Percentiles rank a stretch among this genome's conserved stretches.
These are phyloP conservation scores for Etheostoma cragini DNA, from an alignment of 2,113 vertebrate species.

Conservation along the genomic window DNA sequence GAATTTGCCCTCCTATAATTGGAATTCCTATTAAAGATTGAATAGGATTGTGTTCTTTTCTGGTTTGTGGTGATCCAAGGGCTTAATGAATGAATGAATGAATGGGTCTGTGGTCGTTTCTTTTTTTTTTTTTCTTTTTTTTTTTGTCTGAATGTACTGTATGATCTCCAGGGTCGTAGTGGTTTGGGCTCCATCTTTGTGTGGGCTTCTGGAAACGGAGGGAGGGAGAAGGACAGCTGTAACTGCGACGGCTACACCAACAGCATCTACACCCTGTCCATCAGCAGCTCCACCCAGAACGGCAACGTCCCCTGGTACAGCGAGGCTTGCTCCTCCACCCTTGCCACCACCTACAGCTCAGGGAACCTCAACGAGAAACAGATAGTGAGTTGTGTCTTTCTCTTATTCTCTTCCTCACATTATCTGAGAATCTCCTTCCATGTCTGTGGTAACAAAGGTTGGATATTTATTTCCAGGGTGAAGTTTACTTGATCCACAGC, in stretches of 20 bases:
- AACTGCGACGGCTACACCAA: slow-evolving; percentile 99
- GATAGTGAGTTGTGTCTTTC: slow-evolving; percentile 94
- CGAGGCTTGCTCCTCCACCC: slow-evolving; percentile 98
- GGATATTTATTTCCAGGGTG: neutral
- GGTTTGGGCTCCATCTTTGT: slow-evolving; percentile 98
- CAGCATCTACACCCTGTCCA: slow-evolving; percentile 98
- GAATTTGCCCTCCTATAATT: slow-evolving; percentile 51
- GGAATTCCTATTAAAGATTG: slow-evolving; percentile 53
- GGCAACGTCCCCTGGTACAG: slow-evolving; percentile 99
- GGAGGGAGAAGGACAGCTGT: slow-evolving; percentile 95
- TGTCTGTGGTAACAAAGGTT: neutral
- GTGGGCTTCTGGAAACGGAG: slow-evolving; percentile 99
- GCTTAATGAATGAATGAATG: slow-evolving; percentile 14
- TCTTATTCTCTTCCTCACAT: neutral
- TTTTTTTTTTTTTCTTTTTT: neutral
- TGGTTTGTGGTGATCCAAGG: slow-evolving; percentile 14
- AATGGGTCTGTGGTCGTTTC: slow-evolving; percentile 1
- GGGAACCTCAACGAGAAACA: slow-evolving; percentile 96
- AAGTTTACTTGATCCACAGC: neutral
- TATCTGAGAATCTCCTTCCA: neutral
- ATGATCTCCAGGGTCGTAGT: slow-evolving; percentile 89
- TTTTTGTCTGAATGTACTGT: slow-evolving; percentile 67
- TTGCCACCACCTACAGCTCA: slow-evolving; percentile 98
- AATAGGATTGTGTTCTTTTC: slow-evolving; percentile 47
- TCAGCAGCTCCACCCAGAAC: slow-evolving; percentile 96